Base-by-base conservation (phyloP, 2,888 invertebrate genomes). In the Lordiphosa andalusiaca region DNA sequence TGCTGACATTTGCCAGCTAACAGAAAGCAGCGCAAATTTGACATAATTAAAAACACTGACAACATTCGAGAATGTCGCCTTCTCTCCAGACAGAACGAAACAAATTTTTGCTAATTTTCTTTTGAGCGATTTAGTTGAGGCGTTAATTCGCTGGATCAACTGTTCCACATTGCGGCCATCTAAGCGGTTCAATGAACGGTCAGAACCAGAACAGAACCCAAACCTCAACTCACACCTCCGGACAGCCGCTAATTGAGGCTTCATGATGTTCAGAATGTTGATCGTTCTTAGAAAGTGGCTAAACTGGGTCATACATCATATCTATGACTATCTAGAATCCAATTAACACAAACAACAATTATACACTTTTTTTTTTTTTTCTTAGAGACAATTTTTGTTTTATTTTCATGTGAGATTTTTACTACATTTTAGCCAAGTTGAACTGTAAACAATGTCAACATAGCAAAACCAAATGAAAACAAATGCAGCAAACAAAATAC, bases 371-470 rank as follows among this genome's bases (percentile, higher is more conserved):
- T 10, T 4, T 30, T 30, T 7, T 30, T 3, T 10, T 10, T 10
- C 1, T 30, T 30, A 2, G 3, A 30, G 0, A 2, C 9, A 30
- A 4, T 30, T 53, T 50, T 10, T 6, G 9, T 12, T 9, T 51
- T 47, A 25, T 21, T 6, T 37, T 33, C 19, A 4, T 40, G 40
- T 46, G 83, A 78, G 69, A 76, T 83, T 84, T 78, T 74, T 70
- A 64, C 75, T 74, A 78, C 78, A 85, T 73, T 76, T 65, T 50
- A 58, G 67, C 57, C 81, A 80, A 80, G 84, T 80, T 80, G 83
- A 85, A 80, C 78, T 75, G 78, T 80, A 85, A 80, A 85, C 85
- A 80, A 73, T 83, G 85, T 75, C 71, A 83, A 68, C 84, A 61
- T 65, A 73, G 73, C 19, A 67, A 25, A 68, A 66, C 77, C 81